Evolutionary conservation across 2,888 invertebrate species (phyloP), one percentile per base, ranked within the genome.

Genomic region (Eupithecia dodoneata): DNA sequence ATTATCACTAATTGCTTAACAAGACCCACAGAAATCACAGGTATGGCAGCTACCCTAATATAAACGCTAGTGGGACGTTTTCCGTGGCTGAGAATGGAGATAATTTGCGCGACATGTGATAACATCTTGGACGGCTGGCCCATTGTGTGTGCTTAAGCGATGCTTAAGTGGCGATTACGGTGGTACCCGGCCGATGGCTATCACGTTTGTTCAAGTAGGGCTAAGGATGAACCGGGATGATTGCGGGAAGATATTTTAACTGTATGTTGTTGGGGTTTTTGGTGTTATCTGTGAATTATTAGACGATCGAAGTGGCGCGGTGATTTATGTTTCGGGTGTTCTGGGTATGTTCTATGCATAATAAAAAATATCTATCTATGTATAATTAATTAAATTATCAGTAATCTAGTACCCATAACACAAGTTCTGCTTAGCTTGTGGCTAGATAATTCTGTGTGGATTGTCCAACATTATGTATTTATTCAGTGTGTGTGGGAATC

Each of bases 21-120:
- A 65, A 5, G 41, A 41, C 13, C 66, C 41, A 2, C 71, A 42
- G 30, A 59, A 70, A 91, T 93, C 87, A 84, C 87, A 84, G 90
- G 70, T 88, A 87, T n/a, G 18, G 18, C 12, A 63, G 18, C 30
- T n/a, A n/a, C 89, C 89, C 89, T 89, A 88, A 91, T 90, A 90
- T 89, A 90, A 90, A 88, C 12, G 88, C 87, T 90, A 89, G 90
- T 87, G 88, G 88, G 87, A 88, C 87, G 91, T 78, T 92, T 91
- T 92, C 87, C 63, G 90, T 91, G 83, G 90, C 90, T 87, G 86
- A 87, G 85, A 84, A 82, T 81, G 84, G 84, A 90, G 90, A 93
- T 92, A 91, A 92, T 92, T 91, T 89, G 88, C 87, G 74, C 67
- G 88, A 89, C 87, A 89, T 90, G 89, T 88, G 91, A 92, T 93